Percentiles rank a stretch among this genome's conserved stretches.
Evolutionary conservation across 2,113 vertebrate genomes (phyloP).

Genomic region (Vulpes ferrilata): DNA sequence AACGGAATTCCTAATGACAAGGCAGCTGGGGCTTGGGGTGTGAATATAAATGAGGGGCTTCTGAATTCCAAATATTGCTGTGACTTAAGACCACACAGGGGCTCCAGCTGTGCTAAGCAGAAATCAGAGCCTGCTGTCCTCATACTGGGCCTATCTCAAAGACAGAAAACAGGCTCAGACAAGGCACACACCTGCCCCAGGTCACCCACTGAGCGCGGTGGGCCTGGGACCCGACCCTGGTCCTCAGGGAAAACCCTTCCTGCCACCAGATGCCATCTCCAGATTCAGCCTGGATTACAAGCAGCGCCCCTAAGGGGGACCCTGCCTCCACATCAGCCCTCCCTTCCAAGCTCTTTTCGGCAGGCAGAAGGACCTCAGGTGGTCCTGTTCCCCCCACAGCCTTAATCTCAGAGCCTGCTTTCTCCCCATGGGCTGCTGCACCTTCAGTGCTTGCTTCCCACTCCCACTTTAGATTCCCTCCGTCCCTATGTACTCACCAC

Average conservation of each 20-base stretch:
- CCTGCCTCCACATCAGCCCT: background rate
- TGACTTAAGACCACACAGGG: background rate
- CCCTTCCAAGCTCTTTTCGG: background rate
- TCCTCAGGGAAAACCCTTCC: background rate
- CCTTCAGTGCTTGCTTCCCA: background rate
- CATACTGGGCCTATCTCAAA: background rate
- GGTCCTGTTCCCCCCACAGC: background rate
- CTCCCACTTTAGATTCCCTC: background rate
- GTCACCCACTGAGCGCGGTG: background rate
- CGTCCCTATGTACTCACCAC: fast-evolving
- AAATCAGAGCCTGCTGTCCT: background rate
- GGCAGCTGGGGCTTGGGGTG: too few relatives aligned
- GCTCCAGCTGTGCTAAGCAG: background rate
- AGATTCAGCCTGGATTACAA: background rate
- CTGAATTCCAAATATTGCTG: background rate
- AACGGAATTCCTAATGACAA: background rate
- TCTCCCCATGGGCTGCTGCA: background rate
- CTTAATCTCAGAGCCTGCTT: background rate
- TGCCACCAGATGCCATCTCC: fast-evolving
- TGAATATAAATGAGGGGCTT: background rate
- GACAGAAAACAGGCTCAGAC: background rate
- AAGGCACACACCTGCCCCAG: too few relatives aligned
- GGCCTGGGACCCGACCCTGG: background rate
- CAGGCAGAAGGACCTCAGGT: background rate
- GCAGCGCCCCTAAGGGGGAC: background rate